phyloP scores from a whole-genome alignment of 2,888 invertebrate species.

The Morpho achilles region DNA sequence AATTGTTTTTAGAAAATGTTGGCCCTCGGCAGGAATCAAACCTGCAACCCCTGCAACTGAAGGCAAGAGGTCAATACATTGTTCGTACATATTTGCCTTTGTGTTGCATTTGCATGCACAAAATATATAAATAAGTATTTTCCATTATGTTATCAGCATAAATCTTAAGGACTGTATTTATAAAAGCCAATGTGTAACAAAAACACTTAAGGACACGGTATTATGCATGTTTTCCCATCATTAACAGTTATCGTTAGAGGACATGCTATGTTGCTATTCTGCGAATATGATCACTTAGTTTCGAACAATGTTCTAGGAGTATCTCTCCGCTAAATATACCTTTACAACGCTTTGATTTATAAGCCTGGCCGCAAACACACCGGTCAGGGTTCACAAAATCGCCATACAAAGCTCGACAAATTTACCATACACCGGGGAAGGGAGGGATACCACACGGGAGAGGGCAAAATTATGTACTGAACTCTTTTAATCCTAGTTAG shows the following conservation, averaged over 20 bases:
- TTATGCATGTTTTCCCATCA: conserved; percentile 26
- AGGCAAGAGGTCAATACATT: no score
- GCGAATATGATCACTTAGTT: conserved; percentile 17
- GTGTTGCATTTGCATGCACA: no score
- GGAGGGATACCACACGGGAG: no score
- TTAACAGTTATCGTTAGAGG: conserved; percentile 19
- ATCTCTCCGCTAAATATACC: conserved; percentile 11
- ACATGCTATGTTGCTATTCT: conserved; percentile 17
- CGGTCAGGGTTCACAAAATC: neutral
- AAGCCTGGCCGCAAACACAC: neutral
- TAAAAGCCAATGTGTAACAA: conserved; percentile 10
- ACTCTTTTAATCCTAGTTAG: no score
- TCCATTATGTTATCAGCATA: neutral
- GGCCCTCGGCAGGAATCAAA: no score
- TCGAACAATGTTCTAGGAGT: conserved; percentile 10
- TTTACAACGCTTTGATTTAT: conserved; percentile 8
- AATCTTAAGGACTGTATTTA: neutral
- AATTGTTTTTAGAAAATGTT: no score
- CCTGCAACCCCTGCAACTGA: no score
- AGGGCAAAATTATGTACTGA: no score
- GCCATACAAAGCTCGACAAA: no score
- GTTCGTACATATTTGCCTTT: no score
- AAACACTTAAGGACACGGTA: conserved; percentile 23
- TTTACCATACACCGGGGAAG: no score
- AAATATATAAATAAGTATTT: conserved; percentile 1